Conservation (phyloP, 2,113 vertebrate species). For the Rhizomys pruinosus region DNA sequence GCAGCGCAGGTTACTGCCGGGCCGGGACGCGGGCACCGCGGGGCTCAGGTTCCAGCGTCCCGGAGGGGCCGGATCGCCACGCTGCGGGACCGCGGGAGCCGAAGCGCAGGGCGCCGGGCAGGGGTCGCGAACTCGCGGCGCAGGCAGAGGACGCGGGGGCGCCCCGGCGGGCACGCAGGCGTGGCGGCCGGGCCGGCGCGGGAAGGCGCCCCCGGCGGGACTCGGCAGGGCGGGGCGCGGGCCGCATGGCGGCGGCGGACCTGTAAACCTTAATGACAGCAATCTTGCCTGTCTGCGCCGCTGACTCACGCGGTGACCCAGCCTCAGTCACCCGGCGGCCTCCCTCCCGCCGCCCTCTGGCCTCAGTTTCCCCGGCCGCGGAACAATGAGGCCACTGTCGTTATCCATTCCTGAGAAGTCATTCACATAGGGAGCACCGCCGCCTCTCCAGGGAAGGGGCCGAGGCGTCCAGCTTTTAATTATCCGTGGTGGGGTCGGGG, state of each 20-base stretch:
- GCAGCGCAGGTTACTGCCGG: constrained; percentile 56
- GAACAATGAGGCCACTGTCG: constrained; percentile 75
- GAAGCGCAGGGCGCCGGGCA: neutral
- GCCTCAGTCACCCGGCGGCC: constrained; percentile 76
- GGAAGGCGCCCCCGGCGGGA: constrained; percentile 67
- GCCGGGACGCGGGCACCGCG: neutral
- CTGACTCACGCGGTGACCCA: constrained; percentile 81
- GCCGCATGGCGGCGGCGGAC: constrained; percentile 74
- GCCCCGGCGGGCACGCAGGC: constrained; percentile 52
- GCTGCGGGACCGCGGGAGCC: neutral
- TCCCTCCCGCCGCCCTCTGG: constrained; percentile 64
- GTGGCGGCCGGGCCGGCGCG: constrained; percentile 49
- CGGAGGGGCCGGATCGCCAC: neutral
- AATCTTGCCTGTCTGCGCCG: constrained; percentile 72
- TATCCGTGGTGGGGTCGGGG: constrained; percentile 53
- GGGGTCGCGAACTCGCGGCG: neutral
- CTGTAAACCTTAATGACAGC: constrained; percentile 81
- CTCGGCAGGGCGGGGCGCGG: constrained; percentile 68
- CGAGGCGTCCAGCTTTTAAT: constrained; percentile 67
- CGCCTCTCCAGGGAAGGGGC: constrained; percentile 68
- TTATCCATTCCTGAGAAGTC: constrained; percentile 65
- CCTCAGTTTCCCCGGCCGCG: constrained; percentile 79
- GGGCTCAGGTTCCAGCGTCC: constrained; percentile 49
- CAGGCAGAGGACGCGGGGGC: neutral
- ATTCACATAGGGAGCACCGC: constrained; percentile 53